phyloP scores from a whole-genome alignment of 2,888 invertebrate species.

The Zeuzera pyrina region DNA sequence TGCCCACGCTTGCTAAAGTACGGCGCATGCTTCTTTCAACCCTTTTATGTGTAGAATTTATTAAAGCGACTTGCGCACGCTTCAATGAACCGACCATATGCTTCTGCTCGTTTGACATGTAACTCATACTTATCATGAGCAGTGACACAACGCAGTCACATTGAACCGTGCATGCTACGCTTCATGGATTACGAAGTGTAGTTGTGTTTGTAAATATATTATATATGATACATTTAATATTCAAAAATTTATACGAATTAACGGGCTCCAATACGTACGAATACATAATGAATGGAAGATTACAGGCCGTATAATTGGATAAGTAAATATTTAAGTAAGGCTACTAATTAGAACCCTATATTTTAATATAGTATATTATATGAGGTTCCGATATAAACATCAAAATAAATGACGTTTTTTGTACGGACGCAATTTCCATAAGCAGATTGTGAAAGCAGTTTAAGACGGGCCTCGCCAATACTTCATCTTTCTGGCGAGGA shows the following conservation, averaged over 20 bases:
- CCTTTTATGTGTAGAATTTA: conserved; percentile 65
- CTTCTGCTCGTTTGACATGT: conserved; percentile 40
- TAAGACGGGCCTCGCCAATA: conserved; percentile 55
- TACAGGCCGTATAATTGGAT: too few relatives aligned
- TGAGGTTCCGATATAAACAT: too few relatives aligned
- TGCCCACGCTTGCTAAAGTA: conserved; percentile 60
- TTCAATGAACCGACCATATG: conserved; percentile 44
- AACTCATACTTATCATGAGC: conserved; percentile 52
- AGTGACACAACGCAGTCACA: conserved; percentile 36
- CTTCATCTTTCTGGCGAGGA: conserved; percentile 59
- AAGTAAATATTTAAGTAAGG: too few relatives aligned
- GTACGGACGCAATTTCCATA: conserved; percentile 62
- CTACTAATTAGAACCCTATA: too few relatives aligned
- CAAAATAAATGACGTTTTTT: too few relatives aligned
- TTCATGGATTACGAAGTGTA: conserved; percentile 32
- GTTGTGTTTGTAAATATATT: conserved; percentile 1
- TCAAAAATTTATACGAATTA: not conserved
- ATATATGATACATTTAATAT: not conserved
- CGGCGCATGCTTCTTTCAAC: conserved; percentile 53
- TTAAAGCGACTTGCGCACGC: conserved; percentile 46
- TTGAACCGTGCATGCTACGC: conserved; percentile 32
- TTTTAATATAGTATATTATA: too few relatives aligned
- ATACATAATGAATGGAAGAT: not conserved
- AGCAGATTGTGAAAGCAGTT: conserved; percentile 53
- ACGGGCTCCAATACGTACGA: not conserved